Conservation (phyloP, 2,888 invertebrate genomes). For the Xanthia icteritia region DNA sequence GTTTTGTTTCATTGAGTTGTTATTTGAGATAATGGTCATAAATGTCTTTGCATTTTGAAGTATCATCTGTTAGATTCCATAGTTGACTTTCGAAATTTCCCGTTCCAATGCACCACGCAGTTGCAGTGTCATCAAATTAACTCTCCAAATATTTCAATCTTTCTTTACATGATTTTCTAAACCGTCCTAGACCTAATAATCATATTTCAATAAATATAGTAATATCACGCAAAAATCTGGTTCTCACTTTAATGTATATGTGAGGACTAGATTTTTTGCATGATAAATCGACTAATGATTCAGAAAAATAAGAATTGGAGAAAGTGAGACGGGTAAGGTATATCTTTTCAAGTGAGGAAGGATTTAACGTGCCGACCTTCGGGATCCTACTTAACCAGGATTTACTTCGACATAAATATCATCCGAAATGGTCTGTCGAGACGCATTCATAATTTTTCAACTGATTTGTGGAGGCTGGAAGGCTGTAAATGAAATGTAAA, state of each 20-base stretch:
- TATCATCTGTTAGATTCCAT: background rate
- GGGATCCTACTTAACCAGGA: slow-evolving; percentile 36
- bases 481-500: background rate
- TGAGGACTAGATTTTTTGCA: background rate
- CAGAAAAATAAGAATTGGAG: slow-evolving; percentile 23
- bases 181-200: background rate
- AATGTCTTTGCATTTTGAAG: background rate
- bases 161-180: background rate
- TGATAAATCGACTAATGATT: slow-evolving; percentile 10
- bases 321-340: slow-evolving; percentile 20
- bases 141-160: background rate
- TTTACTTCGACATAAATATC: slow-evolving; percentile 49
- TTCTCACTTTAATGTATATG: background rate
- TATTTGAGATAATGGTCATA: background rate
- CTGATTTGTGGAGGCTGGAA: background rate
- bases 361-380: slow-evolving; percentile 39
- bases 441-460: slow-evolving; percentile 11
- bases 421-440: background rate
- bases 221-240: background rate
- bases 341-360: slow-evolving; percentile 34
- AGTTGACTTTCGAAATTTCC: background rate
- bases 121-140: background rate
- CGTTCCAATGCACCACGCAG: background rate
- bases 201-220: background rate
- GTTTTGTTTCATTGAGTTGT: slow-evolving; percentile 7